These are phyloP conservation scores for Drosophila hamatofila DNA, from an alignment of 2,888 invertebrate species.

Conservation along the genomic window DNA sequence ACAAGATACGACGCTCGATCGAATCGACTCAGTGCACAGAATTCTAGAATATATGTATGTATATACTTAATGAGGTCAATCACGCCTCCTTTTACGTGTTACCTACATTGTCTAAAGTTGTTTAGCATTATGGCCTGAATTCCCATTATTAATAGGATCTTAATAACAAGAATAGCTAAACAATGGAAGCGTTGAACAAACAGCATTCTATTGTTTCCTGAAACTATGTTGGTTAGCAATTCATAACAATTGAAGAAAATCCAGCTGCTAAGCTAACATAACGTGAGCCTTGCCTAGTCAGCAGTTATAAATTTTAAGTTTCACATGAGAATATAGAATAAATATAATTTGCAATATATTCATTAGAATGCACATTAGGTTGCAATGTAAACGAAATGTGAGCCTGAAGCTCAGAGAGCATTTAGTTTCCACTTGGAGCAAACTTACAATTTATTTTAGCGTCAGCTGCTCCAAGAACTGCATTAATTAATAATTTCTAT, in stretches of 20 bases:
- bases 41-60: too few species aligned
- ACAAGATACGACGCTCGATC: too few species aligned
- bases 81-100: too few species aligned
- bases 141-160: too few species aligned
- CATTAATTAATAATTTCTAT: constrained; percentile 7
- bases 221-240: background rate
- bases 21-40: too few species aligned
- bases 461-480: background rate
- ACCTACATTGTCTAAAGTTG: too few species aligned
- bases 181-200: background rate
- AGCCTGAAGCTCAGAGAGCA: background rate
- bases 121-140: too few species aligned
- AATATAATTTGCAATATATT: background rate
- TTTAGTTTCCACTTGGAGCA: background rate
- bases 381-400: background rate
- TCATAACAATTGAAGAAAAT: background rate
- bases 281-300: background rate
- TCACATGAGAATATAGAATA: background rate
- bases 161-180: background rate
- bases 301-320: too few species aligned
- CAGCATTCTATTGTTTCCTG: background rate
- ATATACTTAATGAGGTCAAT: too few species aligned
- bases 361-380: background rate
- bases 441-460: background rate
- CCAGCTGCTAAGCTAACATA: background rate